A percentile compares a stretch with the other conserved stretches of the same genome.
Conservation (phyloP, 1,140 invertebrate species). For the Nixonia krombeini region DNA sequence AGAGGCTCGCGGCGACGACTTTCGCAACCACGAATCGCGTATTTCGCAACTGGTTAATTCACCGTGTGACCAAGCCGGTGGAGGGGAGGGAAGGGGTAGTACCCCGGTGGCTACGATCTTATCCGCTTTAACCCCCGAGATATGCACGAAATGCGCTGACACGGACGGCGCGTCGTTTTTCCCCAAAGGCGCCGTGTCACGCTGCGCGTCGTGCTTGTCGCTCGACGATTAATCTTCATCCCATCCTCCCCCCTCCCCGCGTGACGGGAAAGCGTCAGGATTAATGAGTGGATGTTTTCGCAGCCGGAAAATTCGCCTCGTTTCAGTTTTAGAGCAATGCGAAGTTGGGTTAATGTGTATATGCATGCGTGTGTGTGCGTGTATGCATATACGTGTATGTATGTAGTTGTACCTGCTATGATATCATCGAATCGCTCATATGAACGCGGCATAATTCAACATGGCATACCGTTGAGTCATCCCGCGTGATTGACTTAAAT, state of each 20-base stretch:
- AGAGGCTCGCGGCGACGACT: constrained; percentile 27
- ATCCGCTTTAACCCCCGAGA: constrained; percentile 31
- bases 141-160: constrained; percentile 36
- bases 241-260: background rate
- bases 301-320: background rate
- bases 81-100: background rate
- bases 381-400: background rate
- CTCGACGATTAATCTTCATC: constrained; percentile 35
- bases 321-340: constrained; percentile 28
- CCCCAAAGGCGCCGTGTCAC: constrained; percentile 22
- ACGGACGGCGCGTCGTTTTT: constrained; percentile 21
- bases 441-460: constrained; percentile 20
- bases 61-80: constrained; percentile 24
- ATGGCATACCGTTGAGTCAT: constrained; percentile 28
- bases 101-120: constrained; percentile 29
- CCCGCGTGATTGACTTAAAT: constrained; percentile 41
- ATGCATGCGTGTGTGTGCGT: too few relatives aligned
- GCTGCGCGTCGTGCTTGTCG: constrained; percentile 23
- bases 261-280: background rate
- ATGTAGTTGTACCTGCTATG: constrained; percentile 13
- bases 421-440: constrained; percentile 23
- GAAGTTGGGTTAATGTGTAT: constrained; percentile 7
- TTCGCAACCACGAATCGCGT: constrained; percentile 30
- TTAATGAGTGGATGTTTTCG: background rate
- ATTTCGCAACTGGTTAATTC: constrained; percentile 40